Conservation (phyloP, 2,888 invertebrate genomes). For the Epsilonema sp. region DNA sequence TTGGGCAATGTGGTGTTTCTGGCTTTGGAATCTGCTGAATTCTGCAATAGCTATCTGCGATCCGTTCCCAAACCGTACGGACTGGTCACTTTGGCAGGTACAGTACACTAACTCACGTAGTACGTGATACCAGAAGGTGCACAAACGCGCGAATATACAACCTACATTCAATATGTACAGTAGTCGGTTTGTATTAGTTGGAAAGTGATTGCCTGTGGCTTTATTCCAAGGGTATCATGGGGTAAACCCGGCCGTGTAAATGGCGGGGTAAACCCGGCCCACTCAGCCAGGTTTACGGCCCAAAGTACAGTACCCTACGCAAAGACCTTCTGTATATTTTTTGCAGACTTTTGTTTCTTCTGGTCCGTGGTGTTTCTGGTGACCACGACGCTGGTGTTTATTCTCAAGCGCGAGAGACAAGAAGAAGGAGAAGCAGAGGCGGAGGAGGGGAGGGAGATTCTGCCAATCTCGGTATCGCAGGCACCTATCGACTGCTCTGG, state of each 20-base stretch:
- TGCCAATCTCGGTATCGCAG: constrained; percentile 38
- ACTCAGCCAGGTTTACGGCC: no score
- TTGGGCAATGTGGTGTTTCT: constrained; percentile 87
- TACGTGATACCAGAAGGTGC: not conserved
- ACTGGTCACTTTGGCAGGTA: constrained; percentile 36
- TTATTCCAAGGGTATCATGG: no score
- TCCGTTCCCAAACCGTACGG: constrained; percentile 48
- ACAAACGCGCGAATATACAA: not conserved
- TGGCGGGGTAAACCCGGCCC: no score
- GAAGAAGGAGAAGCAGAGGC: no score
- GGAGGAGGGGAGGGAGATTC: no score
- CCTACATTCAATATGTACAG: no score
- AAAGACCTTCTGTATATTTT: no score
- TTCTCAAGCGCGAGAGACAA: constrained; percentile 70
- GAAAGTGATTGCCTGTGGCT: no score
- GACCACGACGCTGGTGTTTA: constrained; percentile 65
- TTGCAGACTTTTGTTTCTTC: constrained; percentile 65
- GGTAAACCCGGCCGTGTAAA: no score
- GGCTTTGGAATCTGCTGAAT: constrained; percentile 79
- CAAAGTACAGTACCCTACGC: no score
- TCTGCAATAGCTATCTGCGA: constrained; percentile 79
- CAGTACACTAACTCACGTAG: no score
- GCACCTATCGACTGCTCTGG: constrained; percentile 61
- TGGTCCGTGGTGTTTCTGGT: constrained; percentile 81
- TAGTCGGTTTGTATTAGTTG: not conserved